Percentiles rank a stretch among this genome's conserved stretches.
These are phyloP conservation scores for Tetragnatha versicolor DNA, from an alignment of 1,140 invertebrate species.

Conservation along the genomic window DNA sequence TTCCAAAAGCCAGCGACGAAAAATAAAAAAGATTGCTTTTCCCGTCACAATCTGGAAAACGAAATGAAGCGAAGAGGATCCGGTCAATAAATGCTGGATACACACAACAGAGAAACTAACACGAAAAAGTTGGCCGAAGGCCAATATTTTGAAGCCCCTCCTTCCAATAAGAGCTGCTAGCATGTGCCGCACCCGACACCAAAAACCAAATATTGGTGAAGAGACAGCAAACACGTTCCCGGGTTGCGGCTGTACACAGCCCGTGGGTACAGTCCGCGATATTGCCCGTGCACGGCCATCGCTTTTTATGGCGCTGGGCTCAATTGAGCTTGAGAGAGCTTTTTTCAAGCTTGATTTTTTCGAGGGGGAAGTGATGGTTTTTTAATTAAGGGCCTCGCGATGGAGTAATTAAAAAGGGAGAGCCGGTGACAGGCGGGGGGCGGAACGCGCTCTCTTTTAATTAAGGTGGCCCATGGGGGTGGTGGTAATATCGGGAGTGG, in stretches of 20 bases:
- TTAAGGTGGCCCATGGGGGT: too few relatives aligned
- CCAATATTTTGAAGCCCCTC: constrained; percentile 29
- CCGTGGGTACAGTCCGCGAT: constrained; percentile 40
- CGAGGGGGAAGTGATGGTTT: constrained; percentile 52
- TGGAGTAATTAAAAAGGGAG: constrained; percentile 53
- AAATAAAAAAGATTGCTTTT: too few relatives aligned
- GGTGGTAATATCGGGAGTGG: too few relatives aligned
- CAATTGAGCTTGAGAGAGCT: too few relatives aligned
- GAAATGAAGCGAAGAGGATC: too few relatives aligned
- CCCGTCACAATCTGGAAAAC: too few relatives aligned
- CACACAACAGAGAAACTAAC: constrained; percentile 27
- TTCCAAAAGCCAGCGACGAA: too few relatives aligned
- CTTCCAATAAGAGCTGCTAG: too few relatives aligned
- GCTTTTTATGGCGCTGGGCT: too few relatives aligned
- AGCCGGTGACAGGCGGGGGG: too few relatives aligned
- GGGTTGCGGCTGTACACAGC: constrained; percentile 55
- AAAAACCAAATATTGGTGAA: constrained; percentile 56
- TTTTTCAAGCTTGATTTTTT: constrained; percentile 44
- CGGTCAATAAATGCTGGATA: constrained; percentile 42
- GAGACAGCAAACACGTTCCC: constrained; percentile 52
- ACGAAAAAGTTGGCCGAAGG: constrained; percentile 43
- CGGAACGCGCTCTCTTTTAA: too few relatives aligned
- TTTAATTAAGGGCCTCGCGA: constrained; percentile 51
- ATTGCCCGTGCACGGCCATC: too few relatives aligned
- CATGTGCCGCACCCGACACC: constrained; percentile 44